Percentiles rank a stretch among this genome's conserved stretches.
Conservation (phyloP, 2,113 vertebrate species). For the Oncorhynchus nerka region DNA sequence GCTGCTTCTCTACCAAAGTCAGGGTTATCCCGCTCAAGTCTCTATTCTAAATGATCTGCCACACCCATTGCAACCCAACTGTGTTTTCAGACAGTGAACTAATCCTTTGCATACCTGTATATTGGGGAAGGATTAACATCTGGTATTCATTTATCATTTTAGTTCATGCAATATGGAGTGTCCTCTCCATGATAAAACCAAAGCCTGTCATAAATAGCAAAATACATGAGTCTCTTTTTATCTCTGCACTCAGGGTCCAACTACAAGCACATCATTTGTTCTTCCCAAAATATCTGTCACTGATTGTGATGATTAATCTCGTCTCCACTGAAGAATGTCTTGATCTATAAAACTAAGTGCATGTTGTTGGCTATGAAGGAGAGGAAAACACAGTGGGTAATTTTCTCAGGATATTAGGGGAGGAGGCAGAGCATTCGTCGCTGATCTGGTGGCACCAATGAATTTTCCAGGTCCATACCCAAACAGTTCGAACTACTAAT, state of each 20-base stretch:
- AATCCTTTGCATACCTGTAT: neutral
- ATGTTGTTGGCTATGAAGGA: slow-evolving; percentile 29
- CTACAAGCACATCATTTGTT: slow-evolving; percentile 28
- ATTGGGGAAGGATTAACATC: neutral
- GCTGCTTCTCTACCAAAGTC: too few relatives aligned
- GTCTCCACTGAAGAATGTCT: slow-evolving; percentile 40
- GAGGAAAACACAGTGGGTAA: slow-evolving; percentile 32
- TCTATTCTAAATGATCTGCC: too few relatives aligned
- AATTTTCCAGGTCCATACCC: too few relatives aligned
- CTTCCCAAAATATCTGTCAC: slow-evolving; percentile 33
- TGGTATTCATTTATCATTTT: neutral
- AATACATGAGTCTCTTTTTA: neutral
- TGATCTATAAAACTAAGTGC: slow-evolving; percentile 38
- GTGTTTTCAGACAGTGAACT: neutral
- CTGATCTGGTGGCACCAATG: slow-evolving; percentile 21
- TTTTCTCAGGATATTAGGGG: slow-evolving; percentile 38
- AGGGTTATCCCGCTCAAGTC: too few relatives aligned
- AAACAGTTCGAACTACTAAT: too few relatives aligned
- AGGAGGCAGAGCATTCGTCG: slow-evolving; percentile 20
- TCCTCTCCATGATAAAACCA: neutral
- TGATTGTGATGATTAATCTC: slow-evolving; percentile 40
- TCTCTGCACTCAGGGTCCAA: slow-evolving; percentile 14
- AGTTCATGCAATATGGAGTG: neutral
- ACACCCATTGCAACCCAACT: too few relatives aligned
- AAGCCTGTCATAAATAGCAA: neutral